Evolutionary conservation across 1,140 invertebrate genomes (phyloP).

Genomic region (Scaptodrosophila lebanonensis): DNA sequence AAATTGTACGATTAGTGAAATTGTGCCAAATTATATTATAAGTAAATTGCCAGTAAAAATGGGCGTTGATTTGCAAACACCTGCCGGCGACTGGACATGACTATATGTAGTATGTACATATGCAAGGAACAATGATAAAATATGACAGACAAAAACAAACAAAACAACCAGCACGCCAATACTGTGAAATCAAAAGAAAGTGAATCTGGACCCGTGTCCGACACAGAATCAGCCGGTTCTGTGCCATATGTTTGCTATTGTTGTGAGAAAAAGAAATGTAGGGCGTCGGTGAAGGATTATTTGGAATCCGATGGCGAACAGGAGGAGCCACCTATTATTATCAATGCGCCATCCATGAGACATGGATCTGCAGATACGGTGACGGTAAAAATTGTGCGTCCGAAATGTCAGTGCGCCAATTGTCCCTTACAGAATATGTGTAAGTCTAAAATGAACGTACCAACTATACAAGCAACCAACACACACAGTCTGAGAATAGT

Average conservation of each 20-base stretch:
- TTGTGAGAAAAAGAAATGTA: slow-evolving; percentile 35
- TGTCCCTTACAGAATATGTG: slow-evolving; percentile 66
- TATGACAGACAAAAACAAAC: background rate
- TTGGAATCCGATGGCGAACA: slow-evolving; percentile 28
- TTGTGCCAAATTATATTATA: background rate
- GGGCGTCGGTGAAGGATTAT: slow-evolving; percentile 19
- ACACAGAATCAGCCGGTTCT: slow-evolving; percentile 19
- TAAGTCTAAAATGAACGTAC: slow-evolving; percentile 37
- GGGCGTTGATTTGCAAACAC: slow-evolving; percentile 28
- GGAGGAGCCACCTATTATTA: slow-evolving; percentile 15
- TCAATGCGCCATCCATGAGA: slow-evolving; percentile 17
- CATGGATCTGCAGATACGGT: slow-evolving; percentile 29
- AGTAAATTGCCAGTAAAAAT: slow-evolving; percentile 35
- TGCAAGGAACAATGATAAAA: slow-evolving; percentile 1
- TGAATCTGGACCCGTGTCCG: background rate
- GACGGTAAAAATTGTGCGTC: slow-evolving; percentile 35
- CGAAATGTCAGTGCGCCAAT: slow-evolving; percentile 62
- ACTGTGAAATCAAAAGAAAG: background rate
- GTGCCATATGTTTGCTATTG: slow-evolving; percentile 42
- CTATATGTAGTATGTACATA: background rate
- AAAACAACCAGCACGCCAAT: background rate
- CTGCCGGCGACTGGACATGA: slow-evolving; percentile 33
- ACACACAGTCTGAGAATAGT: background rate
- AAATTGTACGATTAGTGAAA: background rate
- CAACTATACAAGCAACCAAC: no score